Evolutionary conservation across 2,797 vertebrate genomes (phyloP).

Genomic region (Astyanax mexicanus): DNA sequence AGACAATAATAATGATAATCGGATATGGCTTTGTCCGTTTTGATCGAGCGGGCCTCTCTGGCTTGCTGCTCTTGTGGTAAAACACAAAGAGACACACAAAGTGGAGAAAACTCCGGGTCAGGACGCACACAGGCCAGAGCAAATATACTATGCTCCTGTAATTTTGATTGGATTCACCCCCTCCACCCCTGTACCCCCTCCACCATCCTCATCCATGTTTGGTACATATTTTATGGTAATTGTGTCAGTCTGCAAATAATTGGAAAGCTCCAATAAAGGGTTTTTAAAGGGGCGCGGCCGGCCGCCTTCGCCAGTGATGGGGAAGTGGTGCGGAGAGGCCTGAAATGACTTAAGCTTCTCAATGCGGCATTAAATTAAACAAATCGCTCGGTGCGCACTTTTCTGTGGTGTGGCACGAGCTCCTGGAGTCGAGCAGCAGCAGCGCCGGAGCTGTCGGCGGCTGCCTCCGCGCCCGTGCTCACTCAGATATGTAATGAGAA

Average conservation of each 20-base stretch:
- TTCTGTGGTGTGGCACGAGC: conserved; percentile 21
- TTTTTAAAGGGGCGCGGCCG: conserved; percentile 57
- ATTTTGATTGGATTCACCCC: conserved; percentile 40
- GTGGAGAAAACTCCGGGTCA: conserved; percentile 63
- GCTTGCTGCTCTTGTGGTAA: conserved; percentile 69
- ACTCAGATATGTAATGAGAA: conserved; percentile 64
- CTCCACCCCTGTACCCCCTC: conserved; percentile 15
- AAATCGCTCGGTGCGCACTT: conserved; percentile 62
- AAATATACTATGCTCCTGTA: conserved; percentile 46
- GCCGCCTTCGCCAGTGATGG: conserved; percentile 50
- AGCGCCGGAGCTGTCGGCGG: conserved; percentile 31
- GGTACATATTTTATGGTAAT: conserved; percentile 62
- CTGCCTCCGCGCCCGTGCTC: conserved; percentile 47
- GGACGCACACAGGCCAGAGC: conserved; percentile 58
- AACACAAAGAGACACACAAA: conserved; percentile 63
- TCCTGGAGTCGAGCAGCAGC: conserved; percentile 51
- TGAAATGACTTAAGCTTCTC: conserved; percentile 65
- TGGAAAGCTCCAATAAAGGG: conserved; percentile 59
- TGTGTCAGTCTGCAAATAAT: conserved; percentile 60
- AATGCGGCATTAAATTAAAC: conserved; percentile 68
- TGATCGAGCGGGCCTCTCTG: conserved; percentile 72
- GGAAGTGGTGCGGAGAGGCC: conserved; percentile 61
- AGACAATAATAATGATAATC: conserved; percentile 82
- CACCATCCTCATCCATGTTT: conserved; percentile 50
- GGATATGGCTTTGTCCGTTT: conserved; percentile 81